phyloP scores from a whole-genome alignment of 2,113 vertebrate species.

The Trichechus manatus region DNA sequence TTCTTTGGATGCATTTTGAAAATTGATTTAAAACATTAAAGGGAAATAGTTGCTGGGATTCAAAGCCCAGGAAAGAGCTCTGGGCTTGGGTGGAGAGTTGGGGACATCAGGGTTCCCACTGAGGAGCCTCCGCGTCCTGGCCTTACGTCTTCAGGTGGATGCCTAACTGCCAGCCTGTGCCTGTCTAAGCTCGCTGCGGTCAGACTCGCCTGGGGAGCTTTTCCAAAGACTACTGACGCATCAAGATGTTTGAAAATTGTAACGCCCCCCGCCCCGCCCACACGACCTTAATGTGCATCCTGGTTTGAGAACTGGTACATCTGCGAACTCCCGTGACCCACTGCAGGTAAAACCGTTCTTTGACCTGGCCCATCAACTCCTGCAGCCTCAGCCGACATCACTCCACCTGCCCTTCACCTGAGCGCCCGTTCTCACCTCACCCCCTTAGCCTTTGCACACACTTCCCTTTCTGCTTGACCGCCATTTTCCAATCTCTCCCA shows the following conservation, averaged over 20 bases:
- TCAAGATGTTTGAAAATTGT: background rate
- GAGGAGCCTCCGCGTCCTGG: background rate
- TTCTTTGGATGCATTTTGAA: background rate
- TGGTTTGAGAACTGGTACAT: background rate
- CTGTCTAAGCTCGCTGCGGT: background rate
- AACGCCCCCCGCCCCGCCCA: background rate
- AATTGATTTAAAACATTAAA: background rate
- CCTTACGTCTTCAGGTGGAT: background rate
- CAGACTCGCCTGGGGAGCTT: background rate
- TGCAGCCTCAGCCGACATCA: background rate
- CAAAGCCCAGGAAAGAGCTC: background rate
- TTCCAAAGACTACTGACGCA: background rate
- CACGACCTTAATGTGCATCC: rapidly evolving
- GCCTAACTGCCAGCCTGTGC: background rate
- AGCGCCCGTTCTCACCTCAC: background rate
- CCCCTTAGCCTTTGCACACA: background rate
- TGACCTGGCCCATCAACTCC: background rate
- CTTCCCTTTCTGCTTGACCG: background rate
- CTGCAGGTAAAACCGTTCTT: background rate
- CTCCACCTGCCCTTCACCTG: background rate
- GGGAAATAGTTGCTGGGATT: background rate
- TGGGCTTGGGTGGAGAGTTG: background rate
- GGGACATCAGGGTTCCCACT: background rate
- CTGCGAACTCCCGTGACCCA: background rate
- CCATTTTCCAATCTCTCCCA: background rate